Percentiles rank a stretch among this genome's conserved stretches.
Evolutionary conservation across 2,888 invertebrate genomes (phyloP).

Genomic region (Adelognathus sp.): DNA sequence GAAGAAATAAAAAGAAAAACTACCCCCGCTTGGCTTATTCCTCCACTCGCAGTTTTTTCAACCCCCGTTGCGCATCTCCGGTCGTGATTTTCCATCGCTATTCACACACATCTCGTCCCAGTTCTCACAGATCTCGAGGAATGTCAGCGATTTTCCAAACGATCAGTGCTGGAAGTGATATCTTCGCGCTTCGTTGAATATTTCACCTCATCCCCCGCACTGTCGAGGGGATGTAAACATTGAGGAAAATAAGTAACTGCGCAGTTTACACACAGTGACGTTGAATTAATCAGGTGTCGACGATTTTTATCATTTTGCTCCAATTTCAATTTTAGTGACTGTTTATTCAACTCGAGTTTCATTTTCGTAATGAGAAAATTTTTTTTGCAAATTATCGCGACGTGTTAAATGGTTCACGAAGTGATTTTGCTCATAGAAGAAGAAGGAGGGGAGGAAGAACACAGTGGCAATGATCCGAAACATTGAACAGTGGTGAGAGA

Average conservation of each 20-base stretch:
- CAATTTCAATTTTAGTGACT: neutral
- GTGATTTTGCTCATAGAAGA: neutral
- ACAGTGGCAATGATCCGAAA: neutral
- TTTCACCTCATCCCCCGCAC: neutral
- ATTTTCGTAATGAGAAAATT: neutral
- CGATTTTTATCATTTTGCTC: neutral
- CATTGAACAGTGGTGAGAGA: neutral
- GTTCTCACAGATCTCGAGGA: neutral
- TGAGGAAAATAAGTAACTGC: constrained; percentile 32
- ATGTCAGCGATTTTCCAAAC: constrained; percentile 24
- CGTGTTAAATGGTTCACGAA: neutral
- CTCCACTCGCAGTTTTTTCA: neutral
- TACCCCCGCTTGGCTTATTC: neutral
- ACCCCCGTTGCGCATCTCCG: neutral
- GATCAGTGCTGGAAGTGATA: constrained; percentile 17
- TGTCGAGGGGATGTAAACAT: constrained; percentile 37
- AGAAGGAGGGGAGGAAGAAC: neutral
- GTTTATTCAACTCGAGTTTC: neutral
- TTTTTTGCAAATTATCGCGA: neutral
- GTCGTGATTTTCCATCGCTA: neutral
- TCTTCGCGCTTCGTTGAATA: no score
- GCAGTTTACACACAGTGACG: constrained; percentile 15
- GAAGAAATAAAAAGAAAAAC: neutral
- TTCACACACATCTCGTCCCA: neutral
- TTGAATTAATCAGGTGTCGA: constrained; percentile 5